phyloP scores from a whole-genome alignment of 2,888 invertebrate species.

The Aproaerema taeniolella region DNA sequence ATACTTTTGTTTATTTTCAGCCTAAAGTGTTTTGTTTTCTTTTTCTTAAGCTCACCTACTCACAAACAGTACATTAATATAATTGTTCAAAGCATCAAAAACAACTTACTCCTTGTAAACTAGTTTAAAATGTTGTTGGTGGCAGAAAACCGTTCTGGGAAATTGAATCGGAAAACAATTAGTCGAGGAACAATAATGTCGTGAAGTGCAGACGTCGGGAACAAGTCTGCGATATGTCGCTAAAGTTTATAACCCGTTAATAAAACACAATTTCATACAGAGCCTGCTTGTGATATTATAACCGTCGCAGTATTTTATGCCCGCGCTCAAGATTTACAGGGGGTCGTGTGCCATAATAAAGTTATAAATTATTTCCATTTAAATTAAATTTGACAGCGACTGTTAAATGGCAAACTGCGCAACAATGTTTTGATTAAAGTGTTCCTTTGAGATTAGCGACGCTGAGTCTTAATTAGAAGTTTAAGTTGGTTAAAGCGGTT shows the following conservation, averaged over 20 bases:
- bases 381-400: constrained; percentile 73
- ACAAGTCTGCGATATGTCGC: constrained; percentile 67
- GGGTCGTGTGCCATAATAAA: constrained; percentile 67
- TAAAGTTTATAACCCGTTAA: constrained; percentile 71
- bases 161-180: constrained; percentile 65
- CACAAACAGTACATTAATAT: too few relatives aligned
- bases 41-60: too few relatives aligned
- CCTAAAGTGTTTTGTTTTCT: too few relatives aligned
- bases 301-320: constrained; percentile 67
- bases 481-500: constrained; percentile 8
- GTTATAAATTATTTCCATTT: constrained; percentile 73
- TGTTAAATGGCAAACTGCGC: constrained; percentile 55
- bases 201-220: constrained; percentile 50
- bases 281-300: constrained; percentile 46
- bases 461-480: constrained; percentile 23
- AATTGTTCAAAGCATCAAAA: too few relatives aligned
- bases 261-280: constrained; percentile 74
- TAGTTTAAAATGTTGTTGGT: neutral
- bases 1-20: too few relatives aligned
- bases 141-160: neutral
- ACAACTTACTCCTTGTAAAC: too few relatives aligned
- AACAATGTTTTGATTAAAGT: constrained; percentile 60
- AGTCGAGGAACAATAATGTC: constrained; percentile 54
- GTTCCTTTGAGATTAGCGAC: constrained; percentile 42
- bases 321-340: constrained; percentile 59